Conservation (phyloP, 2,888 invertebrate genomes). For the Lasioglossum malachurum region DNA sequence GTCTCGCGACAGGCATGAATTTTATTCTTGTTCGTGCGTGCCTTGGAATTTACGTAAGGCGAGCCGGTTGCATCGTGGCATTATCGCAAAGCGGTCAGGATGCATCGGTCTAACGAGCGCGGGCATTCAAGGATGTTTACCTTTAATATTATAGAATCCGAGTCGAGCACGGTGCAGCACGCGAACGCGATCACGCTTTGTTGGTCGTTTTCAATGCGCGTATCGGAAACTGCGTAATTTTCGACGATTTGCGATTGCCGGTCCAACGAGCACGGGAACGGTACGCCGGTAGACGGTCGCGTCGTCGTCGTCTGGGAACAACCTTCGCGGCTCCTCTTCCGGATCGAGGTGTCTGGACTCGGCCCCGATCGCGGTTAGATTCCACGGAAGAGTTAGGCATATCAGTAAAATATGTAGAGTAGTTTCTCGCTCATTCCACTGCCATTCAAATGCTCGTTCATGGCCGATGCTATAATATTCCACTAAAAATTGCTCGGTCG, state of each 20-base stretch:
- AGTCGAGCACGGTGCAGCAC: conserved; percentile 47
- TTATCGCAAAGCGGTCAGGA: conserved; percentile 63
- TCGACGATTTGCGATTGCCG: conserved; percentile 50
- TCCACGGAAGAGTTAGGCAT: too few species aligned
- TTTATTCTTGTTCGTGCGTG: conserved; percentile 81
- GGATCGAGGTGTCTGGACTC: background rate
- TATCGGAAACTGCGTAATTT: conserved; percentile 68
- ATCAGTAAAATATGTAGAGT: too few species aligned
- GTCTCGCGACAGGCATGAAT: conserved; percentile 79
- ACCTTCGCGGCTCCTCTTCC: background rate
- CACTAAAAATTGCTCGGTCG: conserved; percentile 52
- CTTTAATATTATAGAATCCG: conserved; percentile 80
- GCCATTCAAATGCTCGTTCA: too few species aligned
- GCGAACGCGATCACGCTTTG: conserved; percentile 64
- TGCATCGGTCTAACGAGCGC: conserved; percentile 80
- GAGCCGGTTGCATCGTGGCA: conserved; percentile 74
- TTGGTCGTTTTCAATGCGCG: conserved; percentile 66
- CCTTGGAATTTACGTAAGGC: conserved; percentile 82
- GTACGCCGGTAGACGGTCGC: background rate
- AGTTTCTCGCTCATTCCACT: too few species aligned
- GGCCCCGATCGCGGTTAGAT: background rate
- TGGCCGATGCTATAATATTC: background rate
- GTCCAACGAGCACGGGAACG: conserved; percentile 37
- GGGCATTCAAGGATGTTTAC: conserved; percentile 82
- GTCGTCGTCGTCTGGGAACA: background rate